Evolutionary conservation across 2,888 invertebrate genomes (phyloP).

Genomic region (Operophtera brumata): DNA sequence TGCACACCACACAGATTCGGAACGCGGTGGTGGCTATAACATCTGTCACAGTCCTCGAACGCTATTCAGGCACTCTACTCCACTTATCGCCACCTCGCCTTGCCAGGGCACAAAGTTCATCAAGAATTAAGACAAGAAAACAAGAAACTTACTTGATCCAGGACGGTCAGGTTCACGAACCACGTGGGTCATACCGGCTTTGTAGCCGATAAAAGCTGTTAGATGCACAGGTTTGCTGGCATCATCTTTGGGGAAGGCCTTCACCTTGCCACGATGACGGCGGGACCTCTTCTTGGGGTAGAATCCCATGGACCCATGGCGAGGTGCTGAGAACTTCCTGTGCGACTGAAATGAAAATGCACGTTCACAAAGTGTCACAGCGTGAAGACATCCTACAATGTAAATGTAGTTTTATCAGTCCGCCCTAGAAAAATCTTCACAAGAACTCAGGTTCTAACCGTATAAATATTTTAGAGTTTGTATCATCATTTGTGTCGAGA

Average conservation of each 20-base stretch:
- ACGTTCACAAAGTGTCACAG: neutral
- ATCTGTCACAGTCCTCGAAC: too few relatives aligned
- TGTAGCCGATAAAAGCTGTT: constrained; percentile 98
- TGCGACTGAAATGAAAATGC: constrained; percentile 89
- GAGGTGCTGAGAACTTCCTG: constrained; percentile 99
- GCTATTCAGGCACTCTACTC: too few relatives aligned
- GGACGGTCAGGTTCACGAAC: constrained; percentile 99
- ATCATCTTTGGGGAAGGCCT: constrained; percentile 99
- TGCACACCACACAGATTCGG: too few relatives aligned
- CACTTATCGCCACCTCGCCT: too few relatives aligned
- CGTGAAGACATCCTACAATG: neutral
- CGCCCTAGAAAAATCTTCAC: constrained; percentile 89
- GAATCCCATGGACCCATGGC: constrained; percentile 99
- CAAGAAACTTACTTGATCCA: constrained; percentile 93
- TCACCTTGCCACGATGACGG: constrained; percentile 98
- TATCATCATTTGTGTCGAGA: constrained; percentile 84
- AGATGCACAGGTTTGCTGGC: constrained; percentile 97
- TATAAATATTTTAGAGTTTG: constrained; percentile 78
- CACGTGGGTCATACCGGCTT: constrained; percentile 99
- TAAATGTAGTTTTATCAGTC: constrained; percentile 77
- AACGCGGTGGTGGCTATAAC: too few relatives aligned
- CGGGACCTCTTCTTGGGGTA: constrained; percentile 98
- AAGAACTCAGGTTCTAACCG: constrained; percentile 85
- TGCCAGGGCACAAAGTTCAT: neutral
- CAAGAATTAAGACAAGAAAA: neutral